A percentile compares a stretch with the other conserved stretches of the same genome.
These are phyloP conservation scores for Drosophila nasuta DNA, from an alignment of 1,140 invertebrate species.

Conservation along the genomic window DNA sequence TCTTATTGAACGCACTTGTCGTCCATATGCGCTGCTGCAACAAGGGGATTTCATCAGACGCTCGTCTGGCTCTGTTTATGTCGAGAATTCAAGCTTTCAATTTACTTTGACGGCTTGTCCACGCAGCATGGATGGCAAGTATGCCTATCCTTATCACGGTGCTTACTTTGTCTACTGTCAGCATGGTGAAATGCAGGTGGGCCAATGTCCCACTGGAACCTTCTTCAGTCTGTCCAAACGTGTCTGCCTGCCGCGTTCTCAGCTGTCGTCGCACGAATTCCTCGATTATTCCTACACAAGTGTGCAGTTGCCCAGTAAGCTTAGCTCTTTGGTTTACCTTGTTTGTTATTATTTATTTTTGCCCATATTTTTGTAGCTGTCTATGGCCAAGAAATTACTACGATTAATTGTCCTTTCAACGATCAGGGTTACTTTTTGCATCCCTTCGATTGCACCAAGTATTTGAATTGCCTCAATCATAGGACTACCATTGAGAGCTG, in stretches of 20 bases:
- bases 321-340: neutral
- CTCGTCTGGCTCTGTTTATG: conserved; percentile 27
- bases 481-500: conserved; percentile 87
- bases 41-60: conserved; percentile 26
- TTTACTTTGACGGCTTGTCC: conserved; percentile 49
- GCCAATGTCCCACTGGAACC: conserved; percentile 39
- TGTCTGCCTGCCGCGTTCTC: conserved; percentile 18
- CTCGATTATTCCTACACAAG: conserved; percentile 41
- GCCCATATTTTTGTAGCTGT: conserved; percentile 30
- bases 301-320: conserved; percentile 51
- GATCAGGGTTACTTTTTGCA: conserved; percentile 86
- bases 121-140: conserved; percentile 42
- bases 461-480: conserved; percentile 88
- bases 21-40: conserved; percentile 21
- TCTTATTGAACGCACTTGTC: conserved; percentile 44
- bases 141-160: conserved; percentile 65
- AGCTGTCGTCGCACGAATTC: conserved; percentile 42
- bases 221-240: conserved; percentile 63
- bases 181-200: conserved; percentile 47
- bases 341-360: neutral
- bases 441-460: conserved; percentile 88
- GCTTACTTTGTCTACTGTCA: conserved; percentile 57
- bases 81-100: conserved; percentile 27
- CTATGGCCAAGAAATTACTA: conserved; percentile 33
- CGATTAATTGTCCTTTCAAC: conserved; percentile 50